Evolutionary conservation across 2,888 invertebrate genomes (phyloP), one percentile per base, ranked within the genome.

Genomic region (Conchocele bisecta): DNA sequence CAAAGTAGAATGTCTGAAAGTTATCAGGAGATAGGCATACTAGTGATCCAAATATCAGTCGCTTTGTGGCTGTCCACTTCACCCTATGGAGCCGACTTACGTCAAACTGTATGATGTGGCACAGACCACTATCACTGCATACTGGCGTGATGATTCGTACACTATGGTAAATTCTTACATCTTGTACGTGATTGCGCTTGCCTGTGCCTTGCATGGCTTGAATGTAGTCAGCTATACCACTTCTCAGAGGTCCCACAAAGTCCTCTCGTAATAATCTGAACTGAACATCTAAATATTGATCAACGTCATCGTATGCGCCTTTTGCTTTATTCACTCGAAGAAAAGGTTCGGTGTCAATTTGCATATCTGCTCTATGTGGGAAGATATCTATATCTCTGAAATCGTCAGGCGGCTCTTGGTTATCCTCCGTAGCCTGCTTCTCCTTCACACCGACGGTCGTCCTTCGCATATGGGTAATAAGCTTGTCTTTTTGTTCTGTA

Each of bases 181-280:
- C 76, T 31, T 76, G 69, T 17, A 60, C 26, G 50, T 63, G 53
- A n/a, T 50, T 61, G 50, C 35, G 44, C 33, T 39, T 54, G 20
- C 58, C 50, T 22, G 42, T 64, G 17, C 66, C 69, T 50, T 65
- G 35, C 7, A 69, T 53, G 9, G 61, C 74, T 31, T 68, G 53
- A 73, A 92, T 86, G 83, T 93, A 94, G 86, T 93, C 92, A 77
- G 89, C 88, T 88, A 95, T 93, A 72, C 95, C 95, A 83, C 94
- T 93, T 41, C 95, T 91, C 29, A 97, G 89, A 0, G 96, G 95
- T 17, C 93, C 92, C 35, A 96, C 93, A 86, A 95, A 96, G 90
- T 97, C 97, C 91, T 97, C 96, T 29, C 96, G 92, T 46, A 97
- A 88, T 31, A 96, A 92, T 28, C 95, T 93, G 85, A 95, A 96